A percentile compares a stretch with the other conserved stretches of the same genome.
These are phyloP conservation scores for Heliornis fulica DNA, from an alignment of 2,113 vertebrate species.

Conservation along the genomic window DNA sequence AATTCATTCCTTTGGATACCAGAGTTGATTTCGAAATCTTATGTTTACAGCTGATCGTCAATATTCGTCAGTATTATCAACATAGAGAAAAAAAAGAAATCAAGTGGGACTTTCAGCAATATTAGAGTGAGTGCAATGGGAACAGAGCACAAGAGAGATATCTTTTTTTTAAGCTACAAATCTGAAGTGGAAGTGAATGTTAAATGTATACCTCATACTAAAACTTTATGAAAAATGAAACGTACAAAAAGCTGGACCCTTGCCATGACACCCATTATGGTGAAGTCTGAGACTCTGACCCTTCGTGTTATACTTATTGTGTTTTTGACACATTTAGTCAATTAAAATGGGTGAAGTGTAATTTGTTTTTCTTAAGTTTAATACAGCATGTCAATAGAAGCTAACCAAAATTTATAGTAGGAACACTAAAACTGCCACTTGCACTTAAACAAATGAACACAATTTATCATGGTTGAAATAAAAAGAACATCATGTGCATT, in stretches of 20 bases:
- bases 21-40: constrained; percentile 29
- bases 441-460: constrained; percentile 86
- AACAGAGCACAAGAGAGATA: constrained; percentile 31
- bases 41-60: constrained; percentile 60
- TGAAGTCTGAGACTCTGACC: constrained; percentile 77
- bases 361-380: constrained; percentile 88
- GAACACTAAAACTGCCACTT: constrained; percentile 90
- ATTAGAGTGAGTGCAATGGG: constrained; percentile 34
- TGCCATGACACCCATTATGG: constrained; percentile 90
- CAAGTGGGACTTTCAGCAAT: constrained; percentile 44
- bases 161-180: constrained; percentile 61
- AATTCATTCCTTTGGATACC: constrained; percentile 37
- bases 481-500: constrained; percentile 80
- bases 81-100: neutral
- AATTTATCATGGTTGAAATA: constrained; percentile 85
- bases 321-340: constrained; percentile 88
- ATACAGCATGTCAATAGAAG: constrained; percentile 86
- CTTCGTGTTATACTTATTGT: constrained; percentile 80
- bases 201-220: constrained; percentile 66
- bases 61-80: constrained; percentile 40
- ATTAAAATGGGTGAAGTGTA: constrained; percentile 85
- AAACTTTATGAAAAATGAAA: constrained; percentile 82
- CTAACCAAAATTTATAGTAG: constrained; percentile 88
- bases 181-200: constrained; percentile 75
- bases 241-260: constrained; percentile 77